Evolutionary conservation across 53 echinoderm and acorn worm genomes (phyloP).

Genomic region (Arbacia lixula): DNA sequence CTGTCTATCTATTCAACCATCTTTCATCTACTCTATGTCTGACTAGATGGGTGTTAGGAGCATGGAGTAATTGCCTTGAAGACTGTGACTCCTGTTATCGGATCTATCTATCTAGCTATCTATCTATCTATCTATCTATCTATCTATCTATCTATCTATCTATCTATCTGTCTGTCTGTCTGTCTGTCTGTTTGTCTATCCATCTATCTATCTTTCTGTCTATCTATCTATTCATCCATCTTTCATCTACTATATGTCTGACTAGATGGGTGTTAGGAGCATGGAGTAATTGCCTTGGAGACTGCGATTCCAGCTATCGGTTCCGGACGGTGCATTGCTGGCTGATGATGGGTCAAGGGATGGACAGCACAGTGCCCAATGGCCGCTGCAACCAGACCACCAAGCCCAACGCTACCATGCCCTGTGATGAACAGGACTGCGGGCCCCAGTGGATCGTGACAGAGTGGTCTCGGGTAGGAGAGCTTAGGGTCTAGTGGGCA

Average conservation of each 20-base stretch:
- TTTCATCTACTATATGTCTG: background rate
- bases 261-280: conserved; percentile 86
- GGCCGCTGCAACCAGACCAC: conserved; percentile 59
- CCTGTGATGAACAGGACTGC: conserved; percentile 70
- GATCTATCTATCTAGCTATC: too few relatives aligned
- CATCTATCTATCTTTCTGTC: too few relatives aligned
- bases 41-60: too few relatives aligned
- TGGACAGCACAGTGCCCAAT: conserved; percentile 73
- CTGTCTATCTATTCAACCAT: too few relatives aligned
- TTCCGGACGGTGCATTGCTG: conserved; percentile 90
- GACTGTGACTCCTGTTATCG: conserved; percentile 70
- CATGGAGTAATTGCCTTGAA: conserved; percentile 87
- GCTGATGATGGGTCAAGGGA: conserved; percentile 79
- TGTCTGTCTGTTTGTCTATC: too few relatives aligned
- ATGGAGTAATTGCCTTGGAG: conserved; percentile 87
- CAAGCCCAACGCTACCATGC: conserved; percentile 42
- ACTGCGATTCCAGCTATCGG: conserved; percentile 69
- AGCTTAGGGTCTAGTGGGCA: too few relatives aligned
- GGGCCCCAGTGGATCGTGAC: conserved; percentile 76
- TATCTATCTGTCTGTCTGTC: too few relatives aligned
- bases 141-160: too few relatives aligned
- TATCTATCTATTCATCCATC: too few relatives aligned
- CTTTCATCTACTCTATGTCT: too few relatives aligned
- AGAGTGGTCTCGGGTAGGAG: conserved; percentile 67
- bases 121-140: too few relatives aligned